Percentiles rank a stretch among this genome's conserved stretches.
phyloP scores from a whole-genome alignment of 2,888 invertebrate genomes.

The Amiota communis region DNA sequence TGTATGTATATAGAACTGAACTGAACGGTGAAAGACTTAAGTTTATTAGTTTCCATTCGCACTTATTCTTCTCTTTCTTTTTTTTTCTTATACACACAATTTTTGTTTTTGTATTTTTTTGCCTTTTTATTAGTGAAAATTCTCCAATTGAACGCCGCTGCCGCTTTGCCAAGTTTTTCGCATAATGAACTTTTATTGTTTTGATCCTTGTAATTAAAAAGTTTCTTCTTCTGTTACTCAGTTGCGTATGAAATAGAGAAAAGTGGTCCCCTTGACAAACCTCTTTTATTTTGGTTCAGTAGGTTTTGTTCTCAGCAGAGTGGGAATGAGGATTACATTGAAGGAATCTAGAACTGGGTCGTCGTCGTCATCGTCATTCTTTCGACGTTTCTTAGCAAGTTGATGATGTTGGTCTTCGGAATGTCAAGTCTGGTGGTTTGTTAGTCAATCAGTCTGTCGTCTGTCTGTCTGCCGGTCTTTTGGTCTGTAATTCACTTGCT shows the following conservation, averaged over 20 bases:
- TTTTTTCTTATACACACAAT: neutral
- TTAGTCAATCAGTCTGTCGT: no score
- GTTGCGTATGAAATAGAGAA: neutral
- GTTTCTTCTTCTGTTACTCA: constrained; percentile 36
- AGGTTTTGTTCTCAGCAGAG: neutral
- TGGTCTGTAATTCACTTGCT: neutral
- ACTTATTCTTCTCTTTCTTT: neutral
- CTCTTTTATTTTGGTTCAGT: neutral
- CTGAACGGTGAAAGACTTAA: no score
- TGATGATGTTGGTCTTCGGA: no score
- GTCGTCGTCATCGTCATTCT: neutral
- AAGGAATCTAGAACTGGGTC: constrained; percentile 23
- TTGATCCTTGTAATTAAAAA: constrained; percentile 63
- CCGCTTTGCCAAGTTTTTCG: constrained; percentile 40
- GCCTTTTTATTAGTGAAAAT: neutral
- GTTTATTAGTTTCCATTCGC: no score
- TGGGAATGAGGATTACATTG: neutral
- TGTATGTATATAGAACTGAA: no score
- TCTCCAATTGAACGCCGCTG: no score
- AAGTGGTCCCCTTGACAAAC: neutral
- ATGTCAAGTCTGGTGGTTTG: no score
- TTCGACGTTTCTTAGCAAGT: no score
- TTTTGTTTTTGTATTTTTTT: neutral
- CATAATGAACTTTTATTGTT: constrained; percentile 62
- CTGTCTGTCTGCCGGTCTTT: no score